phyloP scores from a whole-genome alignment of 2,113 vertebrate genomes.

The Alethe castanea region DNA sequence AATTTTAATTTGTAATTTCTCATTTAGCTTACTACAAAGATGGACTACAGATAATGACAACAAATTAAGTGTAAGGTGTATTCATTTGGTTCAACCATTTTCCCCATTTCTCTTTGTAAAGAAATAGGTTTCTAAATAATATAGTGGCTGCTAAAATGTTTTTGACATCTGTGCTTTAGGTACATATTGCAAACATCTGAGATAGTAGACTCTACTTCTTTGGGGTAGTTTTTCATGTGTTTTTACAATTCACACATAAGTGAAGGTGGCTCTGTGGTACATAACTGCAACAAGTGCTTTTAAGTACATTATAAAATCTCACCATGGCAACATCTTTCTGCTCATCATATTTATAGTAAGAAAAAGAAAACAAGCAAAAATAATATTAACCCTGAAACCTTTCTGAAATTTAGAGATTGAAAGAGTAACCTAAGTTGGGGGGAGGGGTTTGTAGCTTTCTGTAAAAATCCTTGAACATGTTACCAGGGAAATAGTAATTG shows the following conservation, averaged over 20 bases:
- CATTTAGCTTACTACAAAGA: not conserved
- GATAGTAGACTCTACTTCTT: not conserved
- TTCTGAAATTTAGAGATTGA: not conserved
- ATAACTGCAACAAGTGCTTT: slow-evolving; percentile 23
- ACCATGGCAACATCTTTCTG: slow-evolving; percentile 67
- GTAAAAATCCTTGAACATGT: not conserved
- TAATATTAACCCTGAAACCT: slow-evolving; percentile 40
- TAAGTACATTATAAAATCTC: slow-evolving; percentile 55
- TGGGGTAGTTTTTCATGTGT: not conserved
- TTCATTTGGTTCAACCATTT: not conserved
- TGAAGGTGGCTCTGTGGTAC: not conserved
- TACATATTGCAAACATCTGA: not conserved
- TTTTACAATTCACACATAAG: not conserved
- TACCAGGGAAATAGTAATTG: not conserved
- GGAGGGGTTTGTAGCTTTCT: not conserved
- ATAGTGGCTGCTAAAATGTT: not conserved
- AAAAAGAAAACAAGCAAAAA: slow-evolving; percentile 57
- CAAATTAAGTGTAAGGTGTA: not conserved
- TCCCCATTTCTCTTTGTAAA: not conserved
- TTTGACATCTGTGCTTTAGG: not conserved
- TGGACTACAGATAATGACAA: not conserved
- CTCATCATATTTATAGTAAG: slow-evolving; percentile 56
- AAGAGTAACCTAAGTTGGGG: not conserved
- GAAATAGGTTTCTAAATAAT: not conserved
- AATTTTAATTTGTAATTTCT: not conserved